Conservation (phyloP, 2,797 vertebrate genomes). For the Sphaeramia orbicularis region DNA sequence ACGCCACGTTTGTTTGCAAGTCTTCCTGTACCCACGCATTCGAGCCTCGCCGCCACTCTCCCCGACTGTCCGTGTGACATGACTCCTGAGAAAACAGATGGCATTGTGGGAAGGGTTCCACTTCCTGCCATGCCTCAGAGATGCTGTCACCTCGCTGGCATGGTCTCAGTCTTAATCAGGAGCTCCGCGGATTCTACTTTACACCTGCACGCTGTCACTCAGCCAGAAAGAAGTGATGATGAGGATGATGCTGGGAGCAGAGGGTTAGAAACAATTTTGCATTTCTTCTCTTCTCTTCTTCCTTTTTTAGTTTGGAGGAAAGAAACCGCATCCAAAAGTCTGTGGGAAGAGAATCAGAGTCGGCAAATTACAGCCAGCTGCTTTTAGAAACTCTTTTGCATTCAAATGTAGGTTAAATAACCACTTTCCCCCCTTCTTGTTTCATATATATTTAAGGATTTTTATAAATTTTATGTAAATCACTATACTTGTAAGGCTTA, state of each 20-base stretch:
- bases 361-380: slow-evolving; percentile 29
- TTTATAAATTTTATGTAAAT: slow-evolving; percentile 8
- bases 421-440: background rate
- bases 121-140: slow-evolving; percentile 35
- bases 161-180: slow-evolving; percentile 66
- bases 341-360: slow-evolving; percentile 19
- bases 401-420: slow-evolving; percentile 20
- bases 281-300: background rate
- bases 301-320: background rate
- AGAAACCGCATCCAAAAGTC: slow-evolving; percentile 13
- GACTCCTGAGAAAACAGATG: slow-evolving; percentile 77
- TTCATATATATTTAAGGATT: slow-evolving; percentile 8
- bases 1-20: background rate
- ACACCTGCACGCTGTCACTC: slow-evolving; percentile 58
- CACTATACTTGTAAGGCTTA: background rate
- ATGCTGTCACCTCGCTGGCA: slow-evolving; percentile 56
- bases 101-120: slow-evolving; percentile 60
- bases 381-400: slow-evolving; percentile 13
- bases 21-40: slow-evolving; percentile 8
- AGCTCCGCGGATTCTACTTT: slow-evolving; percentile 48
- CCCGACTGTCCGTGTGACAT: slow-evolving; percentile 11
- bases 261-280: slow-evolving; percentile 16
- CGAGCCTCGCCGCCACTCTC: slow-evolving; percentile 17
- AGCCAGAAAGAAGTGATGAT: slow-evolving; percentile 40
- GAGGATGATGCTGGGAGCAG: slow-evolving; percentile 33